phyloP scores from a whole-genome alignment of 2,797 vertebrate species.

The Benthosema pterotum region DNA sequence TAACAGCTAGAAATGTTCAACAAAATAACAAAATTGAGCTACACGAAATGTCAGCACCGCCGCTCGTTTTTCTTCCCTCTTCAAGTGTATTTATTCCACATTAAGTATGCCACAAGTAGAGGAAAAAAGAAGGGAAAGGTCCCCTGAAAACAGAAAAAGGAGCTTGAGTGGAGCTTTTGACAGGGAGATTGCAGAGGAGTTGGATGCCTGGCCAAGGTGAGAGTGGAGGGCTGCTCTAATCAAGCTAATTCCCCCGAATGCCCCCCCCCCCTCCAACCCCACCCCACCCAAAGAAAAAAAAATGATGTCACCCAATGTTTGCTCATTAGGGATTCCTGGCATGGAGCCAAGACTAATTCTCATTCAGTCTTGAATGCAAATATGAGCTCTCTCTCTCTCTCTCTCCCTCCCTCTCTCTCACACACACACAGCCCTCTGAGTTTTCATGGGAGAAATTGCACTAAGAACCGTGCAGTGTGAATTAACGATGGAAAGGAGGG shows the following conservation, averaged over 20 bases:
- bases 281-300: constrained; percentile 1
- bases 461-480: constrained; percentile 28
- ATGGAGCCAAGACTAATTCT: constrained; percentile 67
- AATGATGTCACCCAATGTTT: constrained; percentile 77
- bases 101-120: constrained; percentile 50
- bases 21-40: constrained; percentile 56
- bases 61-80: constrained; percentile 48
- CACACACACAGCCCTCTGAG: too few relatives aligned
- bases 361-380: constrained; percentile 67
- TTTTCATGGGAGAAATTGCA: constrained; percentile 36
- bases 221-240: constrained; percentile 75
- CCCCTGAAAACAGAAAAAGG: constrained; percentile 35
- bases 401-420: constrained; percentile 24
- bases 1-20: constrained; percentile 50
- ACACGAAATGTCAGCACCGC: constrained; percentile 59
- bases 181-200: constrained; percentile 50
- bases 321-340: constrained; percentile 76
- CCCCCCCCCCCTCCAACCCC: constrained; percentile 37
- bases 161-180: constrained; percentile 51
- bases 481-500: constrained; percentile 27
- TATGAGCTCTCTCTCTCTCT: constrained; percentile 42
- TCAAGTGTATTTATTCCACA: constrained; percentile 58
- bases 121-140: neutral
- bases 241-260: constrained; percentile 75
- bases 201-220: constrained; percentile 65